Conservation (phyloP, 1,140 invertebrate species). For the Leptopilina clavipes region DNA sequence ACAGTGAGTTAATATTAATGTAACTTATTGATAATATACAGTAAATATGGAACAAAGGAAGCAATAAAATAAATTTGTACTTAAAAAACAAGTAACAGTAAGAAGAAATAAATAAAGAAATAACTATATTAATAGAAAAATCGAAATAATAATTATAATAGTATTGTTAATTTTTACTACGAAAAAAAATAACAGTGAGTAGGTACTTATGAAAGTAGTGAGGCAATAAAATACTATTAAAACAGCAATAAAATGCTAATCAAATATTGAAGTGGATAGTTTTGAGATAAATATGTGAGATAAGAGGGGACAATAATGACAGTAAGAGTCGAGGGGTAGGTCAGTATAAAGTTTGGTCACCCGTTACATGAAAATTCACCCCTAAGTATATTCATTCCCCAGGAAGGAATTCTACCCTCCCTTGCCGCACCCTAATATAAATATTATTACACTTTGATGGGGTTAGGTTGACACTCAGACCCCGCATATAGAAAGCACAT, state of each 20-base stretch:
- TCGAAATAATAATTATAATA: too few relatives aligned
- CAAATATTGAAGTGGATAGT: neutral
- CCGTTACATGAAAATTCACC: conserved; percentile 51
- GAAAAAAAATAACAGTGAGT: too few relatives aligned
- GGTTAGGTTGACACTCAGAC: conserved; percentile 72
- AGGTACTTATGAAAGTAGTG: neutral
- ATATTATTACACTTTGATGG: conserved; percentile 76
- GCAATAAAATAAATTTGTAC: too few relatives aligned
- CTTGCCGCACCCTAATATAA: conserved; percentile 73
- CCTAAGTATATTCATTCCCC: conserved; percentile 57
- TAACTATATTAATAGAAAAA: too few relatives aligned
- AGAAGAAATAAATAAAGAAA: too few relatives aligned
- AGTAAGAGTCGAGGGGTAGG: neutral
- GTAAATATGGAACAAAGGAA: too few relatives aligned
- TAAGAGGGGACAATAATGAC: neutral
- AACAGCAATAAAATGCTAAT: neutral
- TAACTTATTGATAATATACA: too few relatives aligned
- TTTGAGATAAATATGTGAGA: neutral
- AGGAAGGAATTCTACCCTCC: conserved; percentile 59
- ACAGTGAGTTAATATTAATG: too few relatives aligned
- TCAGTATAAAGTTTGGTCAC: conserved; percentile 42
- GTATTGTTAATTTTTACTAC: too few relatives aligned
- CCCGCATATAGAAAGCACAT: conserved; percentile 2
- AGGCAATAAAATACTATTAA: neutral
- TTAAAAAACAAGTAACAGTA: too few relatives aligned